phyloP scores from a whole-genome alignment of 2,888 invertebrate genomes.

The Acrobasis repandana region DNA sequence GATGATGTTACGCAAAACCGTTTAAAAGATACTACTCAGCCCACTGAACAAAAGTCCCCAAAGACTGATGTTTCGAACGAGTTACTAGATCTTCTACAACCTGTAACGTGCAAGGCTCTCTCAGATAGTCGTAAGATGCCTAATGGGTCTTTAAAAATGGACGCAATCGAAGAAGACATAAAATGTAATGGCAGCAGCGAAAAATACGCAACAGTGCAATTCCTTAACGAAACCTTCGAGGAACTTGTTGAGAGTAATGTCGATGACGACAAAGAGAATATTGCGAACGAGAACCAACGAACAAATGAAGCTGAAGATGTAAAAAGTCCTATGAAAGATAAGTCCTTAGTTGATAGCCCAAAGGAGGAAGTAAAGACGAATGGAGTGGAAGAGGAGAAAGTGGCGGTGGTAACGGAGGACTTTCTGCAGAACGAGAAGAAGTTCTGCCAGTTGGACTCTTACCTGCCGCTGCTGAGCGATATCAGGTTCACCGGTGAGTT shows the following conservation, averaged over 20 bases:
- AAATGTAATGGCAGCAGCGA: slow-evolving; percentile 60
- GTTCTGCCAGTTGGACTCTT: slow-evolving; percentile 65
- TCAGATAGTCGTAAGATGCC: slow-evolving; percentile 21
- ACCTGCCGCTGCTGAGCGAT: slow-evolving; percentile 67
- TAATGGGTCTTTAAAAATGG: slow-evolving; percentile 32
- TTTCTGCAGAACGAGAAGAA: slow-evolving; percentile 79
- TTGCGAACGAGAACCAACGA: slow-evolving; percentile 47
- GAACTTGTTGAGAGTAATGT: slow-evolving; percentile 75
- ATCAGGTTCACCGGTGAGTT: slow-evolving; percentile 75
- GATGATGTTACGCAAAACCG: slow-evolving; percentile 5
- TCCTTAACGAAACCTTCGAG: slow-evolving; percentile 70
- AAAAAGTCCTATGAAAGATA: slow-evolving; percentile 27
- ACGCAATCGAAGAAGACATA: slow-evolving; percentile 30
- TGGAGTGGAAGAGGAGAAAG: slow-evolving; percentile 46
- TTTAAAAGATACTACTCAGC: slow-evolving; percentile 4
- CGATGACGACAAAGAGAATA: slow-evolving; percentile 62
- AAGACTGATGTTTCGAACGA: slow-evolving; percentile 18
- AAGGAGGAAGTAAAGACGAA: slow-evolving; percentile 37
- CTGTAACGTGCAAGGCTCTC: neutral
- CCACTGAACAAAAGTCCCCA: slow-evolving; percentile 20
- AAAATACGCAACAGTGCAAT: slow-evolving; percentile 69
- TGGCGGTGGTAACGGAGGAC: slow-evolving; percentile 61
- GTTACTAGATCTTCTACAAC: slow-evolving; percentile 1
- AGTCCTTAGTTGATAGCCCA: slow-evolving; percentile 31
- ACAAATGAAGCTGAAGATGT: slow-evolving; percentile 32